Conservation (phyloP, 2,888 invertebrate genomes). For the Anodontia alba region DNA sequence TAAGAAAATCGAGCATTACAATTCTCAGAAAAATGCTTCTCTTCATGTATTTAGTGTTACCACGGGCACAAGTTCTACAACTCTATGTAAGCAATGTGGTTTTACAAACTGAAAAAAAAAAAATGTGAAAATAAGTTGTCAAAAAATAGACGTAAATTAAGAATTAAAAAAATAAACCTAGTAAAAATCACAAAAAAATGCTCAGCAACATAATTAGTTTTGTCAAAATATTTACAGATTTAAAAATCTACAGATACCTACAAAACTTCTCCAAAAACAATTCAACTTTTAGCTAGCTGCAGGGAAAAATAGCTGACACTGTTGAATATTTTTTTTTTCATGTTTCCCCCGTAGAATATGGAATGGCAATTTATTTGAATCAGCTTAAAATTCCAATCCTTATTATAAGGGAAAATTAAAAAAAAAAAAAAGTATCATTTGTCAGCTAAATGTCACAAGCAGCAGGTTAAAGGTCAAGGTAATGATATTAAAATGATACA, state of each 20-base stretch:
- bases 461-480: too few species aligned
- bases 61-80: background rate
- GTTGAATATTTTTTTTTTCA: too few species aligned
- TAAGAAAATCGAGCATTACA: too few species aligned
- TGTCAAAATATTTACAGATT: constrained; percentile 23
- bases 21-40: background rate
- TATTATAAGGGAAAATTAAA: too few species aligned
- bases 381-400: too few species aligned
- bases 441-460: too few species aligned
- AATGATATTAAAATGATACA: too few species aligned
- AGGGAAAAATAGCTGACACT: too few species aligned
- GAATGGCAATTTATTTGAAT: too few species aligned
- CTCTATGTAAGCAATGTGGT: background rate
- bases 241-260: background rate
- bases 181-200: constrained; percentile 58
- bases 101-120: constrained; percentile 4
- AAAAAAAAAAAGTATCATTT: too few species aligned
- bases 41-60: background rate
- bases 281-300: background rate
- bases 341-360: too few species aligned
- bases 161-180: constrained; percentile 54
- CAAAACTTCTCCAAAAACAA: constrained; percentile 7
- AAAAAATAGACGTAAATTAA: constrained; percentile 55
- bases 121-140: constrained; percentile 44
- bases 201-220: constrained; percentile 19